phyloP scores from a whole-genome alignment of 2,113 vertebrate genomes.

The Embiotoca jacksoni region DNA sequence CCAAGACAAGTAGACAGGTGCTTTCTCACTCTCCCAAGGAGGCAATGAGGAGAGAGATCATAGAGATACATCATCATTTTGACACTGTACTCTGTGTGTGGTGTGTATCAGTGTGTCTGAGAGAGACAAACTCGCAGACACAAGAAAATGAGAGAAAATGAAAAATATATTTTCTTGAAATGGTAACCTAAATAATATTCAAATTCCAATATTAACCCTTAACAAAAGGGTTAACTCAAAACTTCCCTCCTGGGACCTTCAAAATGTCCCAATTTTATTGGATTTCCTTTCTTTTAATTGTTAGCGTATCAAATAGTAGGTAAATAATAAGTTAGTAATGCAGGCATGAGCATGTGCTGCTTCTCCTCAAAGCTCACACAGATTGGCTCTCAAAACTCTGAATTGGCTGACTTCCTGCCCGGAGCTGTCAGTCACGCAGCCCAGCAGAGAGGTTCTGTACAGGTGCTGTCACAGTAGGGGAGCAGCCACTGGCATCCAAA shows the following conservation, averaged over 20 bases:
- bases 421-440: slow-evolving; percentile 50
- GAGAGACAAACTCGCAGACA: slow-evolving; percentile 5
- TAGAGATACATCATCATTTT: slow-evolving; percentile 41
- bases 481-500: slow-evolving; percentile 36
- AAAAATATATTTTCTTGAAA: not conserved
- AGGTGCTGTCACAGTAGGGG: slow-evolving; percentile 55
- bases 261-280: not conserved
- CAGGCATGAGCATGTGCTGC: not conserved
- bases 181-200: too few species aligned
- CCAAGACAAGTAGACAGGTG: slow-evolving; percentile 55
- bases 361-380: slow-evolving; percentile 7
- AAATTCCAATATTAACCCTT: too few species aligned
- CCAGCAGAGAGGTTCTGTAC: slow-evolving; percentile 27
- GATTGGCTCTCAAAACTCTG: not conserved
- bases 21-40: slow-evolving; percentile 45
- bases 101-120: not conserved
- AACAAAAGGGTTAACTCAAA: not conserved
- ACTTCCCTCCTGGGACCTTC: not conserved
- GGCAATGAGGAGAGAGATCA: slow-evolving; percentile 32
- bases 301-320: not conserved
- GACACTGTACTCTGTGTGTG: slow-evolving; percentile 6
- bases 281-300: slow-evolving; percentile 1
- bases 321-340: not conserved
- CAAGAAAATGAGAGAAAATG: not conserved
- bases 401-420: slow-evolving; percentile 41